Evolutionary conservation across 2,888 invertebrate genomes (phyloP).

Genomic region (Trissolcus brochymenae): DNA sequence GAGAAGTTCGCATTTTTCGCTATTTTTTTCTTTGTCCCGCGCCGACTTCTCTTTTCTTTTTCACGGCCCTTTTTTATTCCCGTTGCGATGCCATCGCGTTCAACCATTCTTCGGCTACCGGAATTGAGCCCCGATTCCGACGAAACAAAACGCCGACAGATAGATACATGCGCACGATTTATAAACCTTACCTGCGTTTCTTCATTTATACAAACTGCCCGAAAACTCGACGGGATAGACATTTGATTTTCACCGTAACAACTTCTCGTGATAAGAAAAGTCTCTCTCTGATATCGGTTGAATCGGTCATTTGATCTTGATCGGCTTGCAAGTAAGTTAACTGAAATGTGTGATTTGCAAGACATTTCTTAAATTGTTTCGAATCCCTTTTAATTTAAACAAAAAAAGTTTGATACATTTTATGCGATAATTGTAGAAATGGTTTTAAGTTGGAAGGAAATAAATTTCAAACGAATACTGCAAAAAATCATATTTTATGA

Average conservation of each 20-base stretch:
- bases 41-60: constrained; percentile 40
- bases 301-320: no score
- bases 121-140: constrained; percentile 60
- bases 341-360: no score
- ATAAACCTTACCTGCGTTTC: constrained; percentile 22
- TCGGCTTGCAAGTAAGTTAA: no score
- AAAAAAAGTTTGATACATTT: no score
- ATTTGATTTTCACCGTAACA: background rate
- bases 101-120: constrained; percentile 62
- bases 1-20: constrained; percentile 75
- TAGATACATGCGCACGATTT: constrained; percentile 40
- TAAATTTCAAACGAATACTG: no score
- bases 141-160: constrained; percentile 47
- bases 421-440: no score
- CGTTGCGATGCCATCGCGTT: constrained; percentile 28
- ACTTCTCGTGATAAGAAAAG: no score
- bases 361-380: no score
- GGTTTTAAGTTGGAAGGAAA: no score
- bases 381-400: no score
- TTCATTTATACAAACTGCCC: constrained; percentile 1
- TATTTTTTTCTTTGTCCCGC: constrained; percentile 67
- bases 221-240: background rate
- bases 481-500: no score
- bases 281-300: no score
- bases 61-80: constrained; percentile 23